A percentile compares a stretch with the other conserved stretches of the same genome.
Evolutionary conservation across 2,113 vertebrate genomes (phyloP).

Genomic region (Vanacampus margaritifer): DNA sequence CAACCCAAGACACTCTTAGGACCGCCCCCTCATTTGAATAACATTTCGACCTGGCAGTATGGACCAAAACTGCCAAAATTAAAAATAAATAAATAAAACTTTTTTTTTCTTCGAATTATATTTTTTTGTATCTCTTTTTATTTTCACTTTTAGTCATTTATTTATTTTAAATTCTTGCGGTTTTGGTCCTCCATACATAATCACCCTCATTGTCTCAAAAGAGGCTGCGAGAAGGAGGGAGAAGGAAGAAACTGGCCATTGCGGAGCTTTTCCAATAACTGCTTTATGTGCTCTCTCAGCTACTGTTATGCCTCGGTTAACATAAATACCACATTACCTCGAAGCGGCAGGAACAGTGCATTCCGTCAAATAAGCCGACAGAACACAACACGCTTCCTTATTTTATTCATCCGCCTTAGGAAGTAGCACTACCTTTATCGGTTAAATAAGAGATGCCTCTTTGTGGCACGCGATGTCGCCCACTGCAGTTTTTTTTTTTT

Average conservation of each 20-base stretch:
- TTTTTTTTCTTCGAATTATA: too few species aligned
- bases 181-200: too few species aligned
- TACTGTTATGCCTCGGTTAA: conserved; percentile 58
- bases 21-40: too few species aligned
- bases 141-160: too few species aligned
- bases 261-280: conserved; percentile 54
- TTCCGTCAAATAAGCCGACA: conserved; percentile 35
- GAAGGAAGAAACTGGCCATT: conserved; percentile 54
- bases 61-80: too few species aligned
- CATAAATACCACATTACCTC: conserved; percentile 50
- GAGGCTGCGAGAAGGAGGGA: conserved; percentile 37
- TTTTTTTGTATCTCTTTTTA: too few species aligned
- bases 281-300: conserved; percentile 62
- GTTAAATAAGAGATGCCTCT: conserved; percentile 39
- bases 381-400: conserved; percentile 40
- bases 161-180: too few species aligned
- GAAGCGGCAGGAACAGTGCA: conserved; percentile 19
- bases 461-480: conserved; percentile 29
- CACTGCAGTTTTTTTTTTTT: conserved; percentile 33
- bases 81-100: too few species aligned
- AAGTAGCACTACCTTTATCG: conserved; percentile 2
- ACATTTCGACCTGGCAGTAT: too few species aligned
- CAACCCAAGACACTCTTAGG: too few species aligned
- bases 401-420: conserved; percentile 46
- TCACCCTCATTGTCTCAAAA: conserved; percentile 65